phyloP scores from a whole-genome alignment of 1,140 invertebrate species.

The Cotesia chilonis region DNA sequence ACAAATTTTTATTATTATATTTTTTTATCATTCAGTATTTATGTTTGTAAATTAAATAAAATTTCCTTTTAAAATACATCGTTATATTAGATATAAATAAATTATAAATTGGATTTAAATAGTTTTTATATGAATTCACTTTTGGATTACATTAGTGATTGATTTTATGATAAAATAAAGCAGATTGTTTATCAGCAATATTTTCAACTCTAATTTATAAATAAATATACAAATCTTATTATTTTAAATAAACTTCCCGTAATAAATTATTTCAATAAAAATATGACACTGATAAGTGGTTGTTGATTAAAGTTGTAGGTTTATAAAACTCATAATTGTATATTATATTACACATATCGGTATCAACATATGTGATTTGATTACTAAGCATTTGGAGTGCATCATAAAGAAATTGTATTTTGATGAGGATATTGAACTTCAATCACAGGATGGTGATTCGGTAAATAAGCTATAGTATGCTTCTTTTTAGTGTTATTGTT shows the following conservation, averaged over 20 bases:
- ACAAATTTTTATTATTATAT: neutral
- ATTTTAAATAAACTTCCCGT: neutral
- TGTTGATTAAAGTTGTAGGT: too few relatives aligned
- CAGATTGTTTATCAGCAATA: too few relatives aligned
- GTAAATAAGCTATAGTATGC: constrained; percentile 45
- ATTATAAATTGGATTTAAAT: neutral
- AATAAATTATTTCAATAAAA: too few relatives aligned
- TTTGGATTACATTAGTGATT: neutral
- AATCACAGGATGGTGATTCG: constrained; percentile 64
- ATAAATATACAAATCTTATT: neutral
- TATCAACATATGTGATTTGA: constrained; percentile 32
- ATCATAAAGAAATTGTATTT: constrained; percentile 43
- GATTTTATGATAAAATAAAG: neutral
- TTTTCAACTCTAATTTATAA: neutral
- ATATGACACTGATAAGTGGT: too few relatives aligned
- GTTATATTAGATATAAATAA: neutral
- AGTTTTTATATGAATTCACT: neutral
- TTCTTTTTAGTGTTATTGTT: constrained; percentile 33
- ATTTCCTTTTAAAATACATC: neutral
- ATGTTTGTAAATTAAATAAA: neutral
- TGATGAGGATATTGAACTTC: constrained; percentile 43
- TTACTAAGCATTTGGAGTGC: constrained; percentile 41
- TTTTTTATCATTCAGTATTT: neutral
- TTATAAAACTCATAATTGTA: neutral
- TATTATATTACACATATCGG: neutral